Conservation (phyloP, 2,888 invertebrate species). For the Lepidochrysops patricia region DNA sequence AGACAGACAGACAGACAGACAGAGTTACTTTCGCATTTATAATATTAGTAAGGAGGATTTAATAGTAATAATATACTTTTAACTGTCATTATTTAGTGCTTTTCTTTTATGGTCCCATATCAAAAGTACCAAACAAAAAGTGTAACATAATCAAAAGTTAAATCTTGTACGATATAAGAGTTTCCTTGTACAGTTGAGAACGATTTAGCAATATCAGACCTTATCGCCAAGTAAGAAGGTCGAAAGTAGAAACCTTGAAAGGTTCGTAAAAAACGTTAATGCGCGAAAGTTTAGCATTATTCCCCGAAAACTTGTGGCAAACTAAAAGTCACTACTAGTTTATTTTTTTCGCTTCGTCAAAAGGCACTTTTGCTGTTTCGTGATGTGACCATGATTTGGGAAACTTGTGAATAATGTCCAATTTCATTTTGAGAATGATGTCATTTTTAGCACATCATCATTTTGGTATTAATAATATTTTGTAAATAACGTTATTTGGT, state of each 20-base stretch:
- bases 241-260: background rate
- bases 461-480: background rate
- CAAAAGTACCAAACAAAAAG: background rate
- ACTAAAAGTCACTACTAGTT: background rate
- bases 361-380: background rate
- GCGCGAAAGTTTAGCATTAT: background rate
- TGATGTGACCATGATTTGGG: background rate
- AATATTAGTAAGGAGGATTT: too few species aligned
- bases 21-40: too few species aligned
- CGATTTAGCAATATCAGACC: too few species aligned
- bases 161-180: background rate
- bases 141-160: background rate
- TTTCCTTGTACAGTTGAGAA: background rate
- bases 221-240: too few species aligned
- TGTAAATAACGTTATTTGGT: too few species aligned
- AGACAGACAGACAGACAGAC: too few species aligned
- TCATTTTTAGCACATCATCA: too few species aligned
- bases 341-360: background rate
- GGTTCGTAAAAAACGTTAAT: background rate
- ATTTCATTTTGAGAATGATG: too few species aligned
- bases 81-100: too few species aligned
- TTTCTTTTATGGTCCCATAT: background rate
- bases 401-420: too few species aligned
- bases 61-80: too few species aligned
- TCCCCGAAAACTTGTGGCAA: background rate